phyloP scores from a whole-genome alignment of 2,797 vertebrate genomes.

The Gallinago stenura region DNA sequence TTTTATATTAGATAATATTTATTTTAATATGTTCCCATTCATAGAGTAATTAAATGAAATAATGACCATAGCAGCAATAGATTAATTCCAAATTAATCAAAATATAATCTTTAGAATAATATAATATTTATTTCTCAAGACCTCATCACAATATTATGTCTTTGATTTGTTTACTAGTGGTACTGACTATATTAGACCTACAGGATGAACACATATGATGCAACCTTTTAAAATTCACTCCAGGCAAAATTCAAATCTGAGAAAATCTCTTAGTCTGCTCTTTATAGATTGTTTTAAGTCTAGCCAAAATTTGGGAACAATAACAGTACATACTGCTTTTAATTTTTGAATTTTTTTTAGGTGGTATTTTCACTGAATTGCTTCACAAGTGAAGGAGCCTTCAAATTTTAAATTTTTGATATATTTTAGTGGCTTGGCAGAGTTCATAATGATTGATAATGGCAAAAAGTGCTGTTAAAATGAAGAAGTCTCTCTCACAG shows the following conservation, averaged over 20 bases:
- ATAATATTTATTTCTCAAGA: not conserved
- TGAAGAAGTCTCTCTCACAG: conserved; percentile 10
- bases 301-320: not conserved
- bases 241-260: not conserved
- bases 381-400: not conserved
- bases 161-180: not conserved
- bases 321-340: not conserved
- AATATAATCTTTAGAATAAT: not conserved
- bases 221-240: not conserved
- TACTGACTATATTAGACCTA: not conserved
- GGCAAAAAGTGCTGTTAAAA: not conserved
- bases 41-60: not conserved
- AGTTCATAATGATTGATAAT: conserved; percentile 1
- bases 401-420: not conserved
- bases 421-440: not conserved
- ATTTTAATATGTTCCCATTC: not conserved
- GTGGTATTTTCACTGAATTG: not conserved
- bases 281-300: not conserved
- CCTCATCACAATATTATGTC: not conserved
- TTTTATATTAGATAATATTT: not conserved
- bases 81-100: not conserved
- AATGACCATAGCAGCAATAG: not conserved
- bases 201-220: not conserved
- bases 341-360: not conserved
- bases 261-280: not conserved